A percentile compares a stretch with the other conserved stretches of the same genome.
Conservation (phyloP, 2,113 vertebrate species). For the Halcyon malimbica region DNA sequence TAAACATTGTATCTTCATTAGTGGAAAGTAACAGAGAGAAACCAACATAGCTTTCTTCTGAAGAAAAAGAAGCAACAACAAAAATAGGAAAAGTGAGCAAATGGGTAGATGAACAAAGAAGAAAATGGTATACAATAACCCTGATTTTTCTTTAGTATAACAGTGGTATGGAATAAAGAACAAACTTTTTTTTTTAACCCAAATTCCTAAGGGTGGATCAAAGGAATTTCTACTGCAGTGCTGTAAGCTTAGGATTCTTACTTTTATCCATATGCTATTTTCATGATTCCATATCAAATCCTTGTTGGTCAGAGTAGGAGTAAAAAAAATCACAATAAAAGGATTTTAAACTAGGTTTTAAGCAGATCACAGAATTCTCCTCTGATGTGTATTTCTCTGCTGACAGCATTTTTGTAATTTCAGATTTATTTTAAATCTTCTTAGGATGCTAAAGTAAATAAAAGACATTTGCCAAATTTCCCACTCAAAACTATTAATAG, state of each 20-base stretch:
- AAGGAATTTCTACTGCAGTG: neutral
- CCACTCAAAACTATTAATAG: conserved; percentile 1
- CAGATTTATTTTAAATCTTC: conserved; percentile 49
- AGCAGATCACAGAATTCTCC: conserved; percentile 6
- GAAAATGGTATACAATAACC: neutral
- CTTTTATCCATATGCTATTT: neutral
- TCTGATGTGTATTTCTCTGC: neutral
- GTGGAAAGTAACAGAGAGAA: neutral
- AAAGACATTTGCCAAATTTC: conserved; percentile 5
- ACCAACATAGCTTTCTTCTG: neutral
- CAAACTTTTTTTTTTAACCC: neutral
- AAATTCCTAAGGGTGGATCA: neutral
- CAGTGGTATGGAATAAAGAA: neutral
- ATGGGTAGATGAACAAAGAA: neutral
- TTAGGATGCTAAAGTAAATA: conserved; percentile 20
- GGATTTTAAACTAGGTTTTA: conserved; percentile 24
- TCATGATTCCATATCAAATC: conserved; percentile 17
- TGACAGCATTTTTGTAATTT: conserved; percentile 24
- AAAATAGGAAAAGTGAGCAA: neutral
- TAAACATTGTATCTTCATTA: conserved; percentile 29
- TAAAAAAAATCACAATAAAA: neutral
- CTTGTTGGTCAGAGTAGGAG: neutral
- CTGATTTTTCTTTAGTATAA: neutral
- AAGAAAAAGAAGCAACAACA: neutral
- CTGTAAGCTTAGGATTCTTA: neutral